phyloP scores from a whole-genome alignment of 2,113 vertebrate genomes.

The Crotalus helleri region DNA sequence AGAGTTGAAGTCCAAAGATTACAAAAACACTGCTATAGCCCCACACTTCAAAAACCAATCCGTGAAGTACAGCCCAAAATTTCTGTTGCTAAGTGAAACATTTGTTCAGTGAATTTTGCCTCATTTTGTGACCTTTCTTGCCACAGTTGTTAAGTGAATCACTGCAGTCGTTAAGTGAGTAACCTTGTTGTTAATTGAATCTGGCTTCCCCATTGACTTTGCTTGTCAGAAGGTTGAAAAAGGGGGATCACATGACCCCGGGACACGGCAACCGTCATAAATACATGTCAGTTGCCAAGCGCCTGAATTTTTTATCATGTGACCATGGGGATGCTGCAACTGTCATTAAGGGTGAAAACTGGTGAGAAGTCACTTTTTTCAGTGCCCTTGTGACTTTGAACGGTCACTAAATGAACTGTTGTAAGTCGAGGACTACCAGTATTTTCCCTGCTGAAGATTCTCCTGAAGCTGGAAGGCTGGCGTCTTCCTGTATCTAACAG shows the following conservation, averaged over 20 bases:
- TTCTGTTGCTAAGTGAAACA: not conserved
- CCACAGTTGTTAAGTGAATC: too few species aligned
- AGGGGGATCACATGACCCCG: not conserved
- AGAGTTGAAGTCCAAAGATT: not conserved
- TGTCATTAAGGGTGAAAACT: not conserved
- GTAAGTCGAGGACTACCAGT: not conserved
- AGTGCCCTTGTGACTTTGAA: not conserved
- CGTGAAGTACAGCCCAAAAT: not conserved
- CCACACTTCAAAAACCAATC: not conserved
- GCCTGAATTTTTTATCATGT: not conserved
- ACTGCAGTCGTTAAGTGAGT: too few species aligned
- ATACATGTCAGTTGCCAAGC: not conserved
- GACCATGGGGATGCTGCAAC: not conserved
- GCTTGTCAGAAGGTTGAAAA: not conserved
- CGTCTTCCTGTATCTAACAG: not conserved
- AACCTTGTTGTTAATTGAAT: not conserved
- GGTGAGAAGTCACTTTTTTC: too few species aligned
- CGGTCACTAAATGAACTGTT: not conserved
- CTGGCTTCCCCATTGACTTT: not conserved
- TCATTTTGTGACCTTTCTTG: too few species aligned
- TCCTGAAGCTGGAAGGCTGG: not conserved
- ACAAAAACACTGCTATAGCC: not conserved
- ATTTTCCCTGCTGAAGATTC: not conserved
- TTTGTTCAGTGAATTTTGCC: not conserved
- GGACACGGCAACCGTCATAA: not conserved